phyloP scores from a whole-genome alignment of 2,888 invertebrate genomes.

The Alcis repandata region DNA sequence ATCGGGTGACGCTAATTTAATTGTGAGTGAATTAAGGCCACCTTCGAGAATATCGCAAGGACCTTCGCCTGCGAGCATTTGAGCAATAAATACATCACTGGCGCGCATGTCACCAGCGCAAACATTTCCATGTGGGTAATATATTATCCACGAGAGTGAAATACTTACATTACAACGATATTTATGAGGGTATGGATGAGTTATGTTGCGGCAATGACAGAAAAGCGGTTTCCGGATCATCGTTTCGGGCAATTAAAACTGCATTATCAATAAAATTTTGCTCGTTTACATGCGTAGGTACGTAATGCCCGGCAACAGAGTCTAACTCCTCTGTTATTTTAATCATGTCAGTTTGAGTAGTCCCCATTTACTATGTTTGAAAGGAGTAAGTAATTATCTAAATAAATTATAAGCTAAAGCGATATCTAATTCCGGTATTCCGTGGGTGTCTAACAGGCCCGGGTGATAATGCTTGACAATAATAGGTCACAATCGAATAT shows the following conservation, averaged over 20 bases:
- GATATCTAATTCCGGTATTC: constrained; percentile 16
- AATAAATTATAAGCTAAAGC: constrained; percentile 21
- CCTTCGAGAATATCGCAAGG: constrained; percentile 67
- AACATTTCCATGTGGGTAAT: constrained; percentile 64
- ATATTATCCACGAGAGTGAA: constrained; percentile 69
- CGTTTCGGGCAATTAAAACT: constrained; percentile 36
- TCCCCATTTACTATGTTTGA: neutral
- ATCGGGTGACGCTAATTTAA: constrained; percentile 77
- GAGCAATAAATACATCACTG: constrained; percentile 75
- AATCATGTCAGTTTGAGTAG: neutral
- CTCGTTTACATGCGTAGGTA: neutral
- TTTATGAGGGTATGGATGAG: constrained; percentile 59
- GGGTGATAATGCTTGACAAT: constrained; percentile 19
- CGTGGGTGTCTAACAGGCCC: constrained; percentile 6
- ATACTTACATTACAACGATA: constrained; percentile 68
- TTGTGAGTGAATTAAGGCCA: constrained; percentile 75
- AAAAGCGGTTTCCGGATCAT: constrained; percentile 34
- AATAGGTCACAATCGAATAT: constrained; percentile 42
- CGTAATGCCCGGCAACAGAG: too few relatives aligned
- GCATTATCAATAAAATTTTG: constrained; percentile 22
- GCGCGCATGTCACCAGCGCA: constrained; percentile 58
- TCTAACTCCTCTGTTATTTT: too few relatives aligned
- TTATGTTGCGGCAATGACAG: constrained; percentile 40
- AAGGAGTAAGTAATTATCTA: constrained; percentile 3
- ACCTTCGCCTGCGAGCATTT: constrained; percentile 50